Percentiles rank a stretch among this genome's conserved stretches.
Evolutionary conservation across 1,140 invertebrate species (phyloP).

Genomic region (Drosophila nikananu): DNA sequence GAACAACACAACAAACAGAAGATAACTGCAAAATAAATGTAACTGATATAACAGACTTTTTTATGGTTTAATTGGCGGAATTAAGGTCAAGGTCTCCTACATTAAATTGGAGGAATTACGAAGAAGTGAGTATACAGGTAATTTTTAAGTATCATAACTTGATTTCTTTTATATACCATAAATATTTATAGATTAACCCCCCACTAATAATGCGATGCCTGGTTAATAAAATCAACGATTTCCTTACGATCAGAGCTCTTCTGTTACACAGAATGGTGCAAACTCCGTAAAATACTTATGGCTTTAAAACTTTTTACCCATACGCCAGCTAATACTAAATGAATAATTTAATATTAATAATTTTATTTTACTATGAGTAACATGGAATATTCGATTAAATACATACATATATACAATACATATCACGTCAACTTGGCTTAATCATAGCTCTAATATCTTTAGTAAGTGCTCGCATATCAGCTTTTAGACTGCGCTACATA

Average conservation of each 20-base stretch:
- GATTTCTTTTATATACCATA: background rate
- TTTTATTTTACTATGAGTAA: slow-evolving; percentile 24
- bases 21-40: slow-evolving; percentile 83
- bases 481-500: slow-evolving; percentile 30
- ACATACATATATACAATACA: slow-evolving; percentile 49
- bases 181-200: background rate
- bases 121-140: background rate
- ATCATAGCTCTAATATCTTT: slow-evolving; percentile 28
- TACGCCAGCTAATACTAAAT: too few relatives aligned
- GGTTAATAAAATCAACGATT: background rate
- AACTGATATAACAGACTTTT: slow-evolving; percentile 76
- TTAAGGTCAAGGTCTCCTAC: too few relatives aligned
- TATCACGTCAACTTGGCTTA: slow-evolving; percentile 56
- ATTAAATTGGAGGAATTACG: too few relatives aligned
- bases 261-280: background rate
- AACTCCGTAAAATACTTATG: too few relatives aligned
- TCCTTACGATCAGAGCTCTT: background rate
- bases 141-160: background rate
- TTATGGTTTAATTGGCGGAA: slow-evolving; percentile 1
- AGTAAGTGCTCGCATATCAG: slow-evolving; percentile 14
- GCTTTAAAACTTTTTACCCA: background rate
- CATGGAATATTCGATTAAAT: slow-evolving; percentile 54
- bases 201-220: background rate
- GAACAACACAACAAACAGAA: slow-evolving; percentile 65
- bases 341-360: slow-evolving; percentile 17